Base-by-base conservation (phyloP, 2,888 invertebrate species). In the Andrena praecox region DNA sequence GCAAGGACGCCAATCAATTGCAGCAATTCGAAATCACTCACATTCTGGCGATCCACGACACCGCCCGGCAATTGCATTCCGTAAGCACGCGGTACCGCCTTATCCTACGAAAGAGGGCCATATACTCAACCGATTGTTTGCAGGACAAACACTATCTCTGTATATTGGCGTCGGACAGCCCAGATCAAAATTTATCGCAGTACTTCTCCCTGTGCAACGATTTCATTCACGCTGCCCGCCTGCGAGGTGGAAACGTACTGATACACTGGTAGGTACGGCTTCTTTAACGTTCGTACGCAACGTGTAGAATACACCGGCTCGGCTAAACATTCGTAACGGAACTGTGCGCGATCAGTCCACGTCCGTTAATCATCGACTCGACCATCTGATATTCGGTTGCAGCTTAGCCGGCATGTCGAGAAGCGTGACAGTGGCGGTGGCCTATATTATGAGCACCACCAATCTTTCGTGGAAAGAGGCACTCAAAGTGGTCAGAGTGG, bases 361-460 rank as follows among this genome's bases (percentile, higher is more conserved):
- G 27, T 59, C 0, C 2, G 6, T 68, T 50, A 54, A 60, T 27
- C 24, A 31, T 12, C 29, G 68, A 68, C 69, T 64, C 16, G 48
- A 50, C 52, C 8, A 54, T 54, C 27, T 27, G 50, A 24, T 76
- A 78, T 79, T 29, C 48, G 71, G 80, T 92, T 91, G 68, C 95
- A 98, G 98, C 94, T 95, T 99, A 92, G 99, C 99, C 27, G 99
- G 99, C 42, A 98, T 99, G 97, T 99, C 99, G 0, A 96, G 99
- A 29, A 99, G 99, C 92, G 99, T 99, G 87, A 99, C 99, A 0
- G 97, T 99, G 72, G 98, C 98, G 0, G 98, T 98, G 77, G 99
- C 99, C 56, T 99, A 99, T 95, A 97, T 99, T 85, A 99, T 99
- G 99, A 97, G 98, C 63, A 98, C 97, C 82, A 98, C 99, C 35